phyloP scores from a whole-genome alignment of 2,797 vertebrate genomes.

The Cottoperca gobio region DNA sequence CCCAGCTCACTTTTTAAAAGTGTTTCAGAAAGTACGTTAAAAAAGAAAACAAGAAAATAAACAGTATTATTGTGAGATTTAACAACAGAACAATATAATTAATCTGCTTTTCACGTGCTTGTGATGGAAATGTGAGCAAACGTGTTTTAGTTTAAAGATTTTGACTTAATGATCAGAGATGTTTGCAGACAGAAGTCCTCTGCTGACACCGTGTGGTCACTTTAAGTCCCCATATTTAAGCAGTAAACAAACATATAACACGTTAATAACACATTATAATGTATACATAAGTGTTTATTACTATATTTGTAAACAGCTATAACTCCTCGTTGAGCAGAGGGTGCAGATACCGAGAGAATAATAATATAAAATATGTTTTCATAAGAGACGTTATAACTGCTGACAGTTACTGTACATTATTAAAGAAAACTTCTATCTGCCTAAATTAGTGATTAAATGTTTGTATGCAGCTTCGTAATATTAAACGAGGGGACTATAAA shows the following conservation, averaged over 20 bases:
- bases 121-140: too few relatives aligned
- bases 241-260: neutral
- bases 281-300: neutral
- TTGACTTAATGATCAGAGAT: neutral
- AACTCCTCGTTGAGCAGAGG: neutral
- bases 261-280: neutral
- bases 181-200: conserved; percentile 35
- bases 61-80: too few relatives aligned
- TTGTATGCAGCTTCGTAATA: neutral
- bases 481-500: neutral
- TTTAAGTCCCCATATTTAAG: too few relatives aligned
- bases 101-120: too few relatives aligned
- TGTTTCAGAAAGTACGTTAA: too few relatives aligned
- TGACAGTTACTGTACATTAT: neutral
- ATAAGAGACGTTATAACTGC: neutral
- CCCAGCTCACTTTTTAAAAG: too few relatives aligned
- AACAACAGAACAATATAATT: too few relatives aligned
- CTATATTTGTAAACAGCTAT: neutral
- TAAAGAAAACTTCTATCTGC: neutral
- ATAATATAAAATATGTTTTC: too few relatives aligned
- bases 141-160: too few relatives aligned
- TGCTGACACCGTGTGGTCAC: conserved; percentile 53
- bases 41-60: too few relatives aligned
- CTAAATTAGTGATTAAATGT: neutral
- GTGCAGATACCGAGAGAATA: neutral